Base-by-base conservation (phyloP, 2,888 invertebrate species). In the Embidobia sp. region DNA sequence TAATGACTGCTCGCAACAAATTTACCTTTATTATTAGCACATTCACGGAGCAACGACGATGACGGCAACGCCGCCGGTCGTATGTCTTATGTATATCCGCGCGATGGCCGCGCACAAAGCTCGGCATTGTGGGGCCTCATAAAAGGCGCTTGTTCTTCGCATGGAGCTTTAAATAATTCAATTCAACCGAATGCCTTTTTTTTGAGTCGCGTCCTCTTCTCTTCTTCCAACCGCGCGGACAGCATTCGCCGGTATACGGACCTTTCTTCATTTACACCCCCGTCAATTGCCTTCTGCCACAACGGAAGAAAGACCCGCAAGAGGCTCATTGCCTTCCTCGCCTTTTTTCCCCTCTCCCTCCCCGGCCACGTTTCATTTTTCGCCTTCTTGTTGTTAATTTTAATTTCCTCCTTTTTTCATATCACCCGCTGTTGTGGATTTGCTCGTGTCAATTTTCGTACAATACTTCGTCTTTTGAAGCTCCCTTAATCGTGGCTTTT, bases 21-120 rank as follows among this genome's bases (percentile, higher is more conserved):
- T 87, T 87, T 86, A 85, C 86, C 85, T 85, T 86, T 85, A 85
- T 88, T 88, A 88, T 88, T 88, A 88, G 87, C 87, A 87, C 86
- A 87, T 87, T 86, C 85, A 85, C 82, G 79, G 61, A 48, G 80
- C 69, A 59, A 40, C 76, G 51, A 70, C 55, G 75, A 59, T 67
- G 64, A 53, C 59, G 72, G 61, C 72, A 76, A 70, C 77, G 78
- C 79, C 44, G 78, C 80, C 22, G 49, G 73, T 59, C 59, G 53
- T 61, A 53, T 72, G 64, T 75, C 70, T 72, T 77, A 81, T 75
- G 81, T 82, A 84, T 76, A 84, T 81, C 80, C 82, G 78, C 75
- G 80, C 74, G 74, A 72, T 67, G 55, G 67, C 67, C 66, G 77
- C 61, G 81, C 82, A 88, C 87, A 88, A 88, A 87, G 87, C 80